These are phyloP conservation scores for Aythya fuligula DNA, from an alignment of 2,797 vertebrate genomes.

Conservation along the genomic window DNA sequence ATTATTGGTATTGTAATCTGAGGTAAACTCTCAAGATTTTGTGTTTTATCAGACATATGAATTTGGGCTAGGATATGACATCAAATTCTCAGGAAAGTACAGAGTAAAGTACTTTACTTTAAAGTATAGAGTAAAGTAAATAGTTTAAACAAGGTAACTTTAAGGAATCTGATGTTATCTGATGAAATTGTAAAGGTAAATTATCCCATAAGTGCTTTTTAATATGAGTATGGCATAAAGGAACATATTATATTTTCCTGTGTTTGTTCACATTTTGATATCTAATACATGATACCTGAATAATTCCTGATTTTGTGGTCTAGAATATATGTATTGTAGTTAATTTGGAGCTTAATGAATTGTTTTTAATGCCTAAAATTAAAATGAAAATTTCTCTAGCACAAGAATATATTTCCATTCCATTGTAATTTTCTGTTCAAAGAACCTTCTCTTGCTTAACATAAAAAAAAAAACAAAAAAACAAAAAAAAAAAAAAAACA, in stretches of 20 bases:
- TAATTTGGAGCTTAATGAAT: not conserved
- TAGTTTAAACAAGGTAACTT: not conserved
- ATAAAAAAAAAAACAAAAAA: not conserved
- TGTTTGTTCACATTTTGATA: not conserved
- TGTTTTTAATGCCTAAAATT: not conserved
- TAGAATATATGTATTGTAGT: not conserved
- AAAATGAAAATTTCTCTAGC: not conserved
- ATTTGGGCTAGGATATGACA: not conserved
- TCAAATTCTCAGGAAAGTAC: not conserved
- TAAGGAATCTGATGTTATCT: not conserved
- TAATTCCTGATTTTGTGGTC: not conserved
- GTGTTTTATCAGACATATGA: not conserved
- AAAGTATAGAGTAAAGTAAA: not conserved
- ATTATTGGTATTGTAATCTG: too few species aligned
- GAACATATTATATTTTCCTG: not conserved
- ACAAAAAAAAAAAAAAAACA: not conserved
- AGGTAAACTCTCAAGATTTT: not conserved
- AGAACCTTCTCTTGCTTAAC: not conserved
- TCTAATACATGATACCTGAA: not conserved
- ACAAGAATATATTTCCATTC: not conserved
- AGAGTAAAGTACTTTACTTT: not conserved
- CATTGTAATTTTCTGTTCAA: not conserved
- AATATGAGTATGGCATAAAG: not conserved
- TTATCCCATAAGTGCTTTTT: not conserved
- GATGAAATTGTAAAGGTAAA: not conserved